Evolutionary conservation across 2,797 vertebrate species (phyloP).

Genomic region (Pangasius larnaudii): DNA sequence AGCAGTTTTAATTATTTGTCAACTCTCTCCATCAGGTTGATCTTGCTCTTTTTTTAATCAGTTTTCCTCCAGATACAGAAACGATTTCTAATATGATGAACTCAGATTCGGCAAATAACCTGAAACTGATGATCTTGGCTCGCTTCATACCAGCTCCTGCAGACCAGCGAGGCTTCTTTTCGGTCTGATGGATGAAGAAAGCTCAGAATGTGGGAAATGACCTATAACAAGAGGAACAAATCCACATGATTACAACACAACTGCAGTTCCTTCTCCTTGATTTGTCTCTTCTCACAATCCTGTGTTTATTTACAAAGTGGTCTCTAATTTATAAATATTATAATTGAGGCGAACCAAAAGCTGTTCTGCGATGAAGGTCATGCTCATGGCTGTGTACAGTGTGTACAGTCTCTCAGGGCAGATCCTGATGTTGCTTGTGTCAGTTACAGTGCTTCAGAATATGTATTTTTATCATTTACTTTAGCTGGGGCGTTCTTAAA

Average conservation of each 20-base stretch:
- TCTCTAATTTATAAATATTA: background rate
- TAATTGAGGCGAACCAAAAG: background rate
- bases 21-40: background rate
- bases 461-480: background rate
- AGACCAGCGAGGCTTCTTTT: slow-evolving; percentile 85
- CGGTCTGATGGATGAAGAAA: slow-evolving; percentile 82
- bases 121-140: slow-evolving; percentile 80
- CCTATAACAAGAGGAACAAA: slow-evolving; percentile 67
- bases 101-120: slow-evolving; percentile 64
- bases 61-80: background rate
- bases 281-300: background rate
- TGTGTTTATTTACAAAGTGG: background rate
- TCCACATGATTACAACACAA: background rate
- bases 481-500: background rate
- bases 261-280: background rate
- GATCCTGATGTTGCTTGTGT: background rate
- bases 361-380: background rate
- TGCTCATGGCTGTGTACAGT: background rate
- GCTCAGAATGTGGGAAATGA: slow-evolving; percentile 82
- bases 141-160: slow-evolving; percentile 81
- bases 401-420: background rate
- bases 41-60: background rate
- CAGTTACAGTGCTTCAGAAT: background rate
- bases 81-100: background rate
- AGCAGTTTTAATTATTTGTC: background rate